Conservation (phyloP, 2,797 vertebrate genomes). For the Dendrocincla fuliginosa region DNA sequence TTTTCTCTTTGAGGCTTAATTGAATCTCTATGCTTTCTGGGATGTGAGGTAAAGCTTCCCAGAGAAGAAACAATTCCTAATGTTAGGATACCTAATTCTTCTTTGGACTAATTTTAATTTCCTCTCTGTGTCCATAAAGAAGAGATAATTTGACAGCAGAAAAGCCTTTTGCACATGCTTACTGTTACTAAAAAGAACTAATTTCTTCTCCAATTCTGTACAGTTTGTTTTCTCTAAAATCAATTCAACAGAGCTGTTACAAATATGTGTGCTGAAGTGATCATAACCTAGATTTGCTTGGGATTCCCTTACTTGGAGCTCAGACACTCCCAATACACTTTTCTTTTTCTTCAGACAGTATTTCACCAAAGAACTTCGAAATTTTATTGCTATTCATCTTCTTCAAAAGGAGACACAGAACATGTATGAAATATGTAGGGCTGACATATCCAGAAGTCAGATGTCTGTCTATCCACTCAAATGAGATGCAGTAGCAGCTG, state of each 20-base stretch:
- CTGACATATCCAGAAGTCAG: not conserved
- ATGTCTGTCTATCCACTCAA: not conserved
- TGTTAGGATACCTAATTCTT: not conserved
- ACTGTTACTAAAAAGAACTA: constrained; percentile 57
- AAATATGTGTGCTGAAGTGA: constrained; percentile 39
- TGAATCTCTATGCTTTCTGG: constrained; percentile 65
- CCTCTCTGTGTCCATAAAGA: constrained; percentile 40
- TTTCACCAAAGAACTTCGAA: not conserved
- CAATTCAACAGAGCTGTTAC: constrained; percentile 55
- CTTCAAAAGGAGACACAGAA: not conserved
- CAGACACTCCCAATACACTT: not conserved
- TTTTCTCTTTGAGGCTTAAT: constrained; percentile 72
- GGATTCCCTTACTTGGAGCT: not conserved
- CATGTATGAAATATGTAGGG: not conserved
- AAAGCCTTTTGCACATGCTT: constrained; percentile 47
- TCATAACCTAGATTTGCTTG: not conserved
- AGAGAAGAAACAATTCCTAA: constrained; percentile 55
- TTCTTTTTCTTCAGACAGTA: not conserved
- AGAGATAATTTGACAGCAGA: constrained; percentile 55
- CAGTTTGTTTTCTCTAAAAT: constrained; percentile 49
- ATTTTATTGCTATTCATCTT: not conserved
- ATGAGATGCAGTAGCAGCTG: not conserved
- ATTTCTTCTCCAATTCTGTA: constrained; percentile 54
- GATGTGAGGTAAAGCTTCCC: constrained; percentile 52
- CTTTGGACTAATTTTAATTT: constrained; percentile 56